Evolutionary conservation across 2,888 invertebrate species (phyloP).

Genomic region (Dicranocentrus wangi): DNA sequence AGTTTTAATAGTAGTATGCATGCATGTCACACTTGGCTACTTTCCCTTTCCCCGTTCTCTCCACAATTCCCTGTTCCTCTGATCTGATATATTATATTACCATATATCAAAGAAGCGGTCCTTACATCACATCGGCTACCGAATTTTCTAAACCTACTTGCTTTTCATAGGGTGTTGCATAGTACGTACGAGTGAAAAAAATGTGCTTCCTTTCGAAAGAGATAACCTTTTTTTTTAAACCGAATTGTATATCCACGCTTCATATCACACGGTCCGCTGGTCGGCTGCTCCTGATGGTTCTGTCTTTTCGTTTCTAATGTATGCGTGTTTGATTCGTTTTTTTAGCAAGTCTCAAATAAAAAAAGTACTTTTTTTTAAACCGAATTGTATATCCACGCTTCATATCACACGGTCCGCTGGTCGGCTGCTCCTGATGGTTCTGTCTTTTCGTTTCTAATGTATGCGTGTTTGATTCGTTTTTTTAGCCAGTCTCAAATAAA

Average conservation of each 20-base stretch:
- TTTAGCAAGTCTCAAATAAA: neutral
- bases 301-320: slow-evolving; percentile 43
- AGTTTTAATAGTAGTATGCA: slow-evolving; percentile 16
- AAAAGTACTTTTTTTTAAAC: slow-evolving; percentile 39
- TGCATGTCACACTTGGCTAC: neutral
- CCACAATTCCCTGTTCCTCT: slow-evolving; percentile 18
- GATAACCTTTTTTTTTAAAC: slow-evolving; percentile 31
- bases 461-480: slow-evolving; percentile 42
- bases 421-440: slow-evolving; percentile 46
- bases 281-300: slow-evolving; percentile 46
- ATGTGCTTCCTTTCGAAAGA: slow-evolving; percentile 20
- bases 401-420: slow-evolving; percentile 48
- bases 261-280: slow-evolving; percentile 48
- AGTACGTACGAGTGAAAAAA: slow-evolving; percentile 7
- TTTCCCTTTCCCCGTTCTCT: slow-evolving; percentile 4
- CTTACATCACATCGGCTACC: neutral
- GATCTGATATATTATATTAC: slow-evolving; percentile 32
- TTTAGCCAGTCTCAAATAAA: neutral
- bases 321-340: slow-evolving; percentile 42
- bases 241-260: slow-evolving; percentile 55
- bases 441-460: slow-evolving; percentile 43
- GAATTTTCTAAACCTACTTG: slow-evolving; percentile 1
- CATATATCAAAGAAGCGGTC: neutral
- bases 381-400: slow-evolving; percentile 55
- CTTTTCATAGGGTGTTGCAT: slow-evolving; percentile 3